Percentiles rank a stretch among this genome's conserved stretches.
These are phyloP conservation scores for Lobophora halterata DNA, from an alignment of 2,888 invertebrate genomes.

Conservation along the genomic window DNA sequence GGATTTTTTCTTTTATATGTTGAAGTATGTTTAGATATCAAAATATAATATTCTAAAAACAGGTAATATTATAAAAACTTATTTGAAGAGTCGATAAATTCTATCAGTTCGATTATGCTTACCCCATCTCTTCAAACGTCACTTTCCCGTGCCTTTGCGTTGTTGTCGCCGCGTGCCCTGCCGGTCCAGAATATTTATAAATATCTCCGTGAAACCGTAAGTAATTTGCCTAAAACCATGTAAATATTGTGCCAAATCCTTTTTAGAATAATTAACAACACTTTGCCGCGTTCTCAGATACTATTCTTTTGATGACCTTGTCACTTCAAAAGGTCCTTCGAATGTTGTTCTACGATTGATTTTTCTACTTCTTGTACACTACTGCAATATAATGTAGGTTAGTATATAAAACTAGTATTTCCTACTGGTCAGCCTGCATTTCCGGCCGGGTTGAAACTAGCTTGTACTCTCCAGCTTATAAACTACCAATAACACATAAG, in stretches of 20 bases:
- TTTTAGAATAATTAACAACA: background rate
- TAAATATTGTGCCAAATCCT: background rate
- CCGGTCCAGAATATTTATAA: constrained; percentile 44
- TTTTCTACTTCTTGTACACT: background rate
- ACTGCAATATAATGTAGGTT: background rate
- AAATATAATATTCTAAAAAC: no score
- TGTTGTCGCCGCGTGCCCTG: constrained; percentile 56
- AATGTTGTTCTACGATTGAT: constrained; percentile 5
- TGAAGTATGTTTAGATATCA: no score
- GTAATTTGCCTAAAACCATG: constrained; percentile 29
- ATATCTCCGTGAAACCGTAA: constrained; percentile 42
- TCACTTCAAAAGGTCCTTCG: constrained; percentile 5
- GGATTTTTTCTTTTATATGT: no score
- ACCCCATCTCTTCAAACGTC: constrained; percentile 6
- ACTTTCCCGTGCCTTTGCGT: constrained; percentile 28
- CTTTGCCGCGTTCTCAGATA: background rate
- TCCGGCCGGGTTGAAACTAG: no score
- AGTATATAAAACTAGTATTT: constrained; percentile 1
- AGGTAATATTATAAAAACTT: no score
- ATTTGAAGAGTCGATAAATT: no score
- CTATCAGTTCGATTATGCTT: no score
- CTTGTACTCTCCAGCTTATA: no score
- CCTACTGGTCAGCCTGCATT: no score
- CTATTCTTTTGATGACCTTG: constrained; percentile 25
- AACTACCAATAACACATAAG: no score